Percentiles rank a stretch among this genome's conserved stretches.
These are phyloP conservation scores for Corythornis madagascariensis DNA, from an alignment of 2,113 vertebrate genomes.

Conservation along the genomic window DNA sequence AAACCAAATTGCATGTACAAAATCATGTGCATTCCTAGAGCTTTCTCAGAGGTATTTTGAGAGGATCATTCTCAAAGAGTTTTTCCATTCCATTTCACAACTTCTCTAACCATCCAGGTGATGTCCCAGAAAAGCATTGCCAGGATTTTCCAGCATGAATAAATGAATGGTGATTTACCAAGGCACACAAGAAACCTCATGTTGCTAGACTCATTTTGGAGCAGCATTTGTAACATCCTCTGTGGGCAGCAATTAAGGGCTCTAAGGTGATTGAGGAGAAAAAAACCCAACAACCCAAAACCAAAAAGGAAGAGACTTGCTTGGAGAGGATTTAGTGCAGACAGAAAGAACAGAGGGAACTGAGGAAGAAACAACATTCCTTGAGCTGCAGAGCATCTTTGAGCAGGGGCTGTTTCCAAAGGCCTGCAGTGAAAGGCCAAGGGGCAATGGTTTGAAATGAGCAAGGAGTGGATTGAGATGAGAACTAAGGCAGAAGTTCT, in stretches of 20 bases:
- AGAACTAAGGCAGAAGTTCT: no score
- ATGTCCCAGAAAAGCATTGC: not conserved
- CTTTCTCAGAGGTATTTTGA: not conserved
- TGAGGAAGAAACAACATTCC: conserved; percentile 26
- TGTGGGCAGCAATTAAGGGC: not conserved
- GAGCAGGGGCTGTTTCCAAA: not conserved
- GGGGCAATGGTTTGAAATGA: no score
- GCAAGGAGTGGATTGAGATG: no score
- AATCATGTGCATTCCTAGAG: not conserved
- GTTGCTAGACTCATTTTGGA: not conserved
- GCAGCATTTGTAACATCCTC: not conserved
- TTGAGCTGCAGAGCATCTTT: not conserved
- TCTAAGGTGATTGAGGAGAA: not conserved
- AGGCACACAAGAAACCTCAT: not conserved
- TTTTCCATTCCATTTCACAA: not conserved
- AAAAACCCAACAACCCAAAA: not conserved
- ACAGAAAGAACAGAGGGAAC: not conserved
- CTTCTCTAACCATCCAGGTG: not conserved
- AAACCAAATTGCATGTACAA: not conserved
- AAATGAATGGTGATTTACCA: not conserved
- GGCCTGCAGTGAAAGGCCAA: no score
- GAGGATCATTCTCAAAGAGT: not conserved
- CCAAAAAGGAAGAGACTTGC: not conserved
- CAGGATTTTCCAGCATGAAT: not conserved
- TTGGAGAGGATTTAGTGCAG: not conserved